Conservation (phyloP, 2,113 vertebrate species). For the Ahaetulla prasina region DNA sequence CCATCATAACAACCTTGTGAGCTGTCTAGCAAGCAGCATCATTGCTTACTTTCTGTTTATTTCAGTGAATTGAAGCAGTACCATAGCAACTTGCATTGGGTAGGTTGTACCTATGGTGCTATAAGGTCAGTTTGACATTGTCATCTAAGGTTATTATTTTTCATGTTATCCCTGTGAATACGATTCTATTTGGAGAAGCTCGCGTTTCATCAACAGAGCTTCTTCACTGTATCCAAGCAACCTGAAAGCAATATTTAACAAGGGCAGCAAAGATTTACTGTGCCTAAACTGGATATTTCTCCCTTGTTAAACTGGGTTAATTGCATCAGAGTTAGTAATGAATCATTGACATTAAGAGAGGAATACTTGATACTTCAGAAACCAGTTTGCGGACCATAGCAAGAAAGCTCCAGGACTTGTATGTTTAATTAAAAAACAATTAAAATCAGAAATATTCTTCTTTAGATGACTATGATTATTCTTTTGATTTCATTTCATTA, state of each 20-base stretch:
- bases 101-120: not conserved
- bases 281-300: slow-evolving; percentile 1
- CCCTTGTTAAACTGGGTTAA: not conserved
- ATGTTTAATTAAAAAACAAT: not conserved
- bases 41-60: not conserved
- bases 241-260: not conserved
- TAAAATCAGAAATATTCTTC: not conserved
- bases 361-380: not conserved
- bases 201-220: slow-evolving; percentile 13
- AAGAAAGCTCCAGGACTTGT: not conserved
- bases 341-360: not conserved
- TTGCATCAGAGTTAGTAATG: slow-evolving; percentile 12
- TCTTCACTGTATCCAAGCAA: not conserved
- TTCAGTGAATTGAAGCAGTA: not conserved
- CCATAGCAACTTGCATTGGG: not conserved
- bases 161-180: slow-evolving; percentile 3
- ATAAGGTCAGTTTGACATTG: not conserved
- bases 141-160: slow-evolving; percentile 16
- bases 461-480: not conserved
- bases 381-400: not conserved
- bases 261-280: not conserved
- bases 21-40: not conserved
- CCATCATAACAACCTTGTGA: not conserved
- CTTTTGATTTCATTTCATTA: not conserved
- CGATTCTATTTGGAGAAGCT: not conserved